Evolutionary conservation across 2,797 vertebrate species (phyloP).

Genomic region (Petrocephalus schoutedeni): DNA sequence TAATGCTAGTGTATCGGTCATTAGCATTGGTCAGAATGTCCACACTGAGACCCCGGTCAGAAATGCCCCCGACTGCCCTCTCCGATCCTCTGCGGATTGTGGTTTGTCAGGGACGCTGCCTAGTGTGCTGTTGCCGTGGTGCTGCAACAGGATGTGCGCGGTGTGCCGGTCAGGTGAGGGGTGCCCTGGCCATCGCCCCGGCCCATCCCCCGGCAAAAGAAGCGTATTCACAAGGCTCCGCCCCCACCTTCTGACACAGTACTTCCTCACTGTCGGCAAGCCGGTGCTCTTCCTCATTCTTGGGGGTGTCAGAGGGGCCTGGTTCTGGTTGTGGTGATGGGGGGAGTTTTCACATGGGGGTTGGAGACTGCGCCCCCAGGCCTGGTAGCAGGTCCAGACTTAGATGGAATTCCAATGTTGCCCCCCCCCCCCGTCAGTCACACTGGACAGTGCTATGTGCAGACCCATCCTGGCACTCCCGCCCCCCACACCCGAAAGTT

Average conservation of each 20-base stretch:
- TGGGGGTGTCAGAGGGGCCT: not conserved
- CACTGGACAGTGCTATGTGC: not conserved
- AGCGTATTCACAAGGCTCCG: not conserved
- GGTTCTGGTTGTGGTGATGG: not conserved
- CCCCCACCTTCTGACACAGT: not conserved
- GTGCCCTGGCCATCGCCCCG: not conserved
- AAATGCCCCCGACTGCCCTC: not conserved
- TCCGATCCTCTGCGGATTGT: not conserved
- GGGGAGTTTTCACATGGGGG: not conserved
- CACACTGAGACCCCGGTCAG: not conserved
- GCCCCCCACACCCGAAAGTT: not conserved
- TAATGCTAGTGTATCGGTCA: not conserved
- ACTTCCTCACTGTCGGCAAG: not conserved
- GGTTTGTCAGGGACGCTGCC: not conserved
- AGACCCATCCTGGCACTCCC: not conserved
- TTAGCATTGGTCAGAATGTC: not conserved
- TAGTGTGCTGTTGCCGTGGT: not conserved
- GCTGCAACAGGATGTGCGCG: not conserved
- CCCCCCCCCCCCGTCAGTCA: not conserved
- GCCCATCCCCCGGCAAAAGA: not conserved
- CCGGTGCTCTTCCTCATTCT: not conserved
- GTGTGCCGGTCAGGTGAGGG: not conserved
- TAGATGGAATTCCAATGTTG: not conserved
- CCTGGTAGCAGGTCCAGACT: not conserved
- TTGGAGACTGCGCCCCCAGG: not conserved